Conservation (phyloP, 1,140 invertebrate species). For the Gyrodactylus bullatarudis region DNA sequence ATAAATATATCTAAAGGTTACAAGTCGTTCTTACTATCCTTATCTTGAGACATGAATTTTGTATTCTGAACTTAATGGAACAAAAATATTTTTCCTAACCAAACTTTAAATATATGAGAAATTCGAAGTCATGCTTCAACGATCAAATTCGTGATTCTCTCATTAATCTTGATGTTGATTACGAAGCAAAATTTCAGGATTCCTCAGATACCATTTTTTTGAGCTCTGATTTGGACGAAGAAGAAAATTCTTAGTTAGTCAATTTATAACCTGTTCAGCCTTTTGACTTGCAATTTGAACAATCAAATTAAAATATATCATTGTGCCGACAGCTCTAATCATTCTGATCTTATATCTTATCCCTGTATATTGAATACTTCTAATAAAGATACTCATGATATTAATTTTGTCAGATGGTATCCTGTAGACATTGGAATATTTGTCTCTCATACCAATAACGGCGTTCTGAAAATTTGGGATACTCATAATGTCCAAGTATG, state of each 20-base stretch:
- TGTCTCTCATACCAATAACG: background rate
- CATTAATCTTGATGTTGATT: background rate
- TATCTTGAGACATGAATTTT: background rate
- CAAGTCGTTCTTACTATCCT: too few relatives aligned
- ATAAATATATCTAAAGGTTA: too few relatives aligned
- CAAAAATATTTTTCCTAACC: too few relatives aligned
- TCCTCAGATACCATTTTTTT: background rate
- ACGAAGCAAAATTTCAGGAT: background rate
- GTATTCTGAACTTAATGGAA: too few relatives aligned
- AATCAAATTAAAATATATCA: background rate
- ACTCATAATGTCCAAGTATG: background rate
- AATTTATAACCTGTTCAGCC: background rate
- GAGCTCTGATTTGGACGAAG: background rate
- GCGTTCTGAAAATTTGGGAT: background rate
- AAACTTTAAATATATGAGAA: too few relatives aligned
- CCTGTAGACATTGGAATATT: background rate
- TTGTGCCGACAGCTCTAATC: too few relatives aligned
- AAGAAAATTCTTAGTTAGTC: too few relatives aligned
- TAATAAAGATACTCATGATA: background rate
- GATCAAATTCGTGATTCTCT: background rate
- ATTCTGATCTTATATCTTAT: background rate
- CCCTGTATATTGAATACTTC: background rate
- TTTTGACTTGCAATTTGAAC: background rate
- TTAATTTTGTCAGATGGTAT: background rate
- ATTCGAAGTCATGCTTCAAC: too few relatives aligned